phyloP scores from a whole-genome alignment of 2,888 invertebrate genomes.

The Nymphalis urticae region DNA sequence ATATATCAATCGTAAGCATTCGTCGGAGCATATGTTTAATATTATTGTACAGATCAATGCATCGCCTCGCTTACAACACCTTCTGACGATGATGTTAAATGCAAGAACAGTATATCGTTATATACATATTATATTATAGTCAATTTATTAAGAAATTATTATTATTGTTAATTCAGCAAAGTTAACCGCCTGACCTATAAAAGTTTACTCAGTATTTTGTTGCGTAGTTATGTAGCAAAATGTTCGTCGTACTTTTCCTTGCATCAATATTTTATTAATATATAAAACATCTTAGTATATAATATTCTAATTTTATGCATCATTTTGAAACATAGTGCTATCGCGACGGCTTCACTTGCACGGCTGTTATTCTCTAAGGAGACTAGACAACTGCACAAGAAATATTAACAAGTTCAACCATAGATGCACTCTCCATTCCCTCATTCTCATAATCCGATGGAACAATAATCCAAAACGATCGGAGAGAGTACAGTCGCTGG shows the following conservation, averaged over 20 bases:
- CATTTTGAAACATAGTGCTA: too few species aligned
- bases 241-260: neutral
- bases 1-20: conserved; percentile 79
- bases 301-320: too few species aligned
- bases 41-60: conserved; percentile 67
- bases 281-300: neutral
- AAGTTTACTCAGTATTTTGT: neutral
- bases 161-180: neutral
- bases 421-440: too few species aligned
- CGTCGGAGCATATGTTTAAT: conserved; percentile 64
- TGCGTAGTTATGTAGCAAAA: neutral
- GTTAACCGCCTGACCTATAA: neutral
- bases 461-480: too few species aligned
- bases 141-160: neutral
- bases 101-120: conserved; percentile 41
- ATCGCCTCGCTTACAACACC: conserved; percentile 50
- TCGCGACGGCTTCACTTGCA: too few species aligned
- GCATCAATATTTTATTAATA: neutral
- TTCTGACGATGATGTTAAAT: conserved; percentile 24
- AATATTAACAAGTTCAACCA: too few species aligned
- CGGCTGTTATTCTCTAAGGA: too few species aligned
- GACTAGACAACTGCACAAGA: too few species aligned
- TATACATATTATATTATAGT: conserved; percentile 43
- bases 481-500: too few species aligned
- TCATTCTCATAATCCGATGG: too few species aligned